These are phyloP conservation scores for Heliornis fulica DNA, from an alignment of 2,113 vertebrate species.

Conservation along the genomic window DNA sequence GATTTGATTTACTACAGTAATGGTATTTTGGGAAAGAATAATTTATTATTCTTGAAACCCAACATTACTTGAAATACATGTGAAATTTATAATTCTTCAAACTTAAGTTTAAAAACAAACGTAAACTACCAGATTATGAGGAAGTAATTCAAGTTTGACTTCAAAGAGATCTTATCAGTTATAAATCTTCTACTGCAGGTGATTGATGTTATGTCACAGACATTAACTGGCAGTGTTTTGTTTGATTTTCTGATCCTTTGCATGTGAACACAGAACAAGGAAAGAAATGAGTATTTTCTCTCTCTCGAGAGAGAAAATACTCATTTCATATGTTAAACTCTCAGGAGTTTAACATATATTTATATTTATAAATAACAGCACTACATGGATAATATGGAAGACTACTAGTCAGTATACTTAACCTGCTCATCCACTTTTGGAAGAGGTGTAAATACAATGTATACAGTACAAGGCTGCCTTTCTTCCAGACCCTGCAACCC, in stretches of 20 bases:
- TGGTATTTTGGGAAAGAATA: neutral
- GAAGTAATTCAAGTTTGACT: neutral
- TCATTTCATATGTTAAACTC: too few relatives aligned
- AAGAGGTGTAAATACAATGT: neutral
- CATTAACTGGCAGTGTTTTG: neutral
- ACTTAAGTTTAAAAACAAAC: neutral
- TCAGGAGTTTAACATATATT: neutral
- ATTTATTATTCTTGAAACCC: neutral
- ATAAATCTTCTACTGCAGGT: neutral
- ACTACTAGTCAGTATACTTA: neutral
- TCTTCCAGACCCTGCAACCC: neutral
- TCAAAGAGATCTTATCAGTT: slow-evolving; percentile 1
- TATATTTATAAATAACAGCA: too few relatives aligned
- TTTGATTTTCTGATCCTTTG: neutral
- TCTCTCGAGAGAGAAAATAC: too few relatives aligned
- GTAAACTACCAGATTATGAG: neutral
- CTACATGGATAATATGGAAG: neutral
- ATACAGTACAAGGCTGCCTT: neutral
- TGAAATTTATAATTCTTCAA: neutral
- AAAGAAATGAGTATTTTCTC: neutral
- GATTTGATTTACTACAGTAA: neutral
- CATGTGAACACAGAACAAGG: neutral
- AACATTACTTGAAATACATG: neutral
- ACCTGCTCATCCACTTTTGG: neutral
- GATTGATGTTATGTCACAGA: neutral